phyloP scores from a whole-genome alignment of 1,140 invertebrate species.

The Venturia canescens region DNA sequence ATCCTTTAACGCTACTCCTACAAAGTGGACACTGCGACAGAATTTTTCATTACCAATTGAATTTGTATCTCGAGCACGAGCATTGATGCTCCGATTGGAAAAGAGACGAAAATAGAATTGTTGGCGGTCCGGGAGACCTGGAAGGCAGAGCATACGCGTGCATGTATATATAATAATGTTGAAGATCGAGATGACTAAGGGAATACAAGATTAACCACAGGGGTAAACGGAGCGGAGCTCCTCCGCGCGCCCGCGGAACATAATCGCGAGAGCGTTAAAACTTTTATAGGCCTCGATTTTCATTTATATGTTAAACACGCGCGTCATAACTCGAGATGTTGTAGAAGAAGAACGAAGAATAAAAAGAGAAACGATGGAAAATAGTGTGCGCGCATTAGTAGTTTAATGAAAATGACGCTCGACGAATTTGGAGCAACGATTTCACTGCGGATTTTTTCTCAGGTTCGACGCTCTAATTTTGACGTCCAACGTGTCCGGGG shows the following conservation, averaged over 20 bases:
- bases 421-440: not conserved
- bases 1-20: no score
- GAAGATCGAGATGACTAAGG: not conserved
- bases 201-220: not conserved
- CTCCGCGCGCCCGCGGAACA: conserved; percentile 20
- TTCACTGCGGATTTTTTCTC: not conserved
- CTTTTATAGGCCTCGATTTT: conserved; percentile 71
- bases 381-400: not conserved
- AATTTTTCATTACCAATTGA: not conserved
- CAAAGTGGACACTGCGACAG: not conserved
- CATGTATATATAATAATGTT: conserved; percentile 24
- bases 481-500: no score
- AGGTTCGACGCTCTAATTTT: no score
- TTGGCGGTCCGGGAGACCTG: conserved; percentile 34
- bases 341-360: conserved; percentile 5
- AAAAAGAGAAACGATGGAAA: not conserved
- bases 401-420: conserved; percentile 11
- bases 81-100: not conserved
- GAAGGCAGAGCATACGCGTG: not conserved
- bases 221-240: not conserved
- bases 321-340: conserved; percentile 58
- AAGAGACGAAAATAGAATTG: conserved; percentile 24
- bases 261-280: conserved; percentile 65
- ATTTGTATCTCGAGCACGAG: not conserved
- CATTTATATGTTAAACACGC: conserved; percentile 73